Conservation (phyloP, 92 coral and sea anemone genomes). For the Bergia puertoricense region DNA sequence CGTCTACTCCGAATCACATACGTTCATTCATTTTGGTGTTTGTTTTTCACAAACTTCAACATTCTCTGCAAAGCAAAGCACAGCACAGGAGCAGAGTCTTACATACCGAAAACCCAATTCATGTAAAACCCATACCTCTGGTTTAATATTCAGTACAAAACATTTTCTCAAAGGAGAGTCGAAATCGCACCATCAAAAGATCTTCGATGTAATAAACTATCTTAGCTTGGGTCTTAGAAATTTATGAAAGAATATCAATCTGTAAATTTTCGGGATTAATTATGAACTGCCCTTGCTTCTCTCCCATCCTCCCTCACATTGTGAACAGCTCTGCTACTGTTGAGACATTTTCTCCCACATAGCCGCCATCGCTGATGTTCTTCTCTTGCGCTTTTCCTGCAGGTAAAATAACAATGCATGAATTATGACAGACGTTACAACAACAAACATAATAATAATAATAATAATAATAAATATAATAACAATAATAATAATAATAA, state of each 20-base stretch:
- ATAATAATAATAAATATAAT: too few species aligned
- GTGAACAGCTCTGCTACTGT: slow-evolving; percentile 1
- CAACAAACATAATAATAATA: too few species aligned
- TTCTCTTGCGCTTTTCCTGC: slow-evolving; percentile 39
- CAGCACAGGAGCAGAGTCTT: not conserved
- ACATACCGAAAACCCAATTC: too few species aligned
- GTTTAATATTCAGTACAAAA: not conserved
- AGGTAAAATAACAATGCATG: not conserved
- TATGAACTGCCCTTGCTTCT: too few species aligned
- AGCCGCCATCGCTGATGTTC: slow-evolving; percentile 37
- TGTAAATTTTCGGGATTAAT: not conserved
- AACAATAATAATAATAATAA: too few species aligned
- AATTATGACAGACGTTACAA: too few species aligned
- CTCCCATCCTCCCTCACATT: not conserved
- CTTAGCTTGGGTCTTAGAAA: not conserved
- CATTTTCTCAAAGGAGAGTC: not conserved
- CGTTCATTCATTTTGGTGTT: not conserved
- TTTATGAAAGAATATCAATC: not conserved
- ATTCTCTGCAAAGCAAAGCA: not conserved
- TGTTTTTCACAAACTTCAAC: not conserved
- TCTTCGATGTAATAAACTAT: not conserved
- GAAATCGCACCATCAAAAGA: not conserved
- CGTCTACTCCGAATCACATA: not conserved
- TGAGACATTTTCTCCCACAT: slow-evolving; percentile 43
- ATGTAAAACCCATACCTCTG: not conserved